Evolutionary conservation across 2,888 invertebrate species (phyloP).

Genomic region (Megastigmus dorsalis): DNA sequence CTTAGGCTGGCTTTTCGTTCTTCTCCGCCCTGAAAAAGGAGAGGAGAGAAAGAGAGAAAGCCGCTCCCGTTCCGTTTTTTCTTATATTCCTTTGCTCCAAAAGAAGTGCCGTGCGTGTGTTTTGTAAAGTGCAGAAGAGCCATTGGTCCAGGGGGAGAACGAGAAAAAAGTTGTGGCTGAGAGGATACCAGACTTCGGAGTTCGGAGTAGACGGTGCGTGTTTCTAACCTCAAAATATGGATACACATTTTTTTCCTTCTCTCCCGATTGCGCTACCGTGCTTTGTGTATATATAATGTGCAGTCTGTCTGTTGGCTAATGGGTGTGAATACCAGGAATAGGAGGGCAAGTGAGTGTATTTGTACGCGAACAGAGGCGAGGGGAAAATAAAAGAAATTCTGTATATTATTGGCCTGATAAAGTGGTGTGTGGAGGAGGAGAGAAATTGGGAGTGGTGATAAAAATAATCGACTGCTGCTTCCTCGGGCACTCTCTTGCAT

Average conservation of each 20-base stretch:
- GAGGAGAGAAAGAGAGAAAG: no score
- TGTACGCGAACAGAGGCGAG: no score
- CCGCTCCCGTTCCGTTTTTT: neutral
- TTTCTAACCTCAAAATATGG: constrained; percentile 30
- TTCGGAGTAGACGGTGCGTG: constrained; percentile 1
- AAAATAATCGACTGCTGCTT: no score
- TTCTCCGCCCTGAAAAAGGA: no score
- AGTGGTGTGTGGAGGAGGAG: no score
- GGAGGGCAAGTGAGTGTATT: neutral
- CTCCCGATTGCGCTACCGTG: neutral
- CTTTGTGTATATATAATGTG: neutral
- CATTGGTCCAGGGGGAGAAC: no score
- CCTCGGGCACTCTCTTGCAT: no score
- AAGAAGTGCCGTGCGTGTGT: no score
- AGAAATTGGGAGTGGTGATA: no score
- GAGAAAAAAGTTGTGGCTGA: neutral
- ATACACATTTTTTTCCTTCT: neutral
- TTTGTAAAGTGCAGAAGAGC: no score
- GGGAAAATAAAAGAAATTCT: neutral
- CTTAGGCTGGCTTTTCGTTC: no score
- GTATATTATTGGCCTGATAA: neutral
- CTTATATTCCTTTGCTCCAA: neutral
- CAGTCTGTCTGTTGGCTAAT: neutral
- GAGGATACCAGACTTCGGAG: no score
- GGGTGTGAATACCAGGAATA: neutral